A percentile compares a stretch with the other conserved stretches of the same genome.
Evolutionary conservation across 1,140 invertebrate species (phyloP).

Genomic region (Drosophila kepulauana): DNA sequence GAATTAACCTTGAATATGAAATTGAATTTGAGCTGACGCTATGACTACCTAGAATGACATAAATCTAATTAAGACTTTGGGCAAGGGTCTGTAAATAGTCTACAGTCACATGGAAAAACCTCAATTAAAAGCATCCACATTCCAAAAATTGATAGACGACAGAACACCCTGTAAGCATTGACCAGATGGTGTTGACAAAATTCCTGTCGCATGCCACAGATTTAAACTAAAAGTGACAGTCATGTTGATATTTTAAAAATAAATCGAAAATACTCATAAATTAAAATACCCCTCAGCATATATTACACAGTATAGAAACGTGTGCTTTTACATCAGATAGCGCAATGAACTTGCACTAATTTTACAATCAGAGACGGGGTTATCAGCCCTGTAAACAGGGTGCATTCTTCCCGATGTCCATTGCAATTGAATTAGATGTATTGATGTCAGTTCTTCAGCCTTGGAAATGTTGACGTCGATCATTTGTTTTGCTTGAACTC

Average conservation of each 20-base stretch:
- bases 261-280: background rate
- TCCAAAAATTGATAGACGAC: background rate
- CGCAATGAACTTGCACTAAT: constrained; percentile 47
- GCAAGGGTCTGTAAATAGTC: constrained; percentile 28
- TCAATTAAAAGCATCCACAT: background rate
- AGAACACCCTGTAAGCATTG: background rate
- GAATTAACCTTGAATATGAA: constrained; percentile 65
- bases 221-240: too few species aligned
- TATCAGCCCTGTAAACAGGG: constrained; percentile 44
- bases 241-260: background rate
- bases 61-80: constrained; percentile 30
- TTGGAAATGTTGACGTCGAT: constrained; percentile 52
- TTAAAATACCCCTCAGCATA: constrained; percentile 11
- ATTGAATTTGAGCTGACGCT: constrained; percentile 43
- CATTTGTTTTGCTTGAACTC: constrained; percentile 20
- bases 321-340: constrained; percentile 51
- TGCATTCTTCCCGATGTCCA: background rate
- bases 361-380: constrained; percentile 23
- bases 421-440: constrained; percentile 5
- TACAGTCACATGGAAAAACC: constrained; percentile 3
- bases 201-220: background rate
- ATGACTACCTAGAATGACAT: constrained; percentile 11
- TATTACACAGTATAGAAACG: constrained; percentile 30
- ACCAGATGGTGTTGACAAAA: background rate
- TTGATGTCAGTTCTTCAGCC: constrained; percentile 23